Percentiles rank a stretch among this genome's conserved stretches.
phyloP scores from a whole-genome alignment of 2,888 invertebrate species.

The Rhagium mordax region DNA sequence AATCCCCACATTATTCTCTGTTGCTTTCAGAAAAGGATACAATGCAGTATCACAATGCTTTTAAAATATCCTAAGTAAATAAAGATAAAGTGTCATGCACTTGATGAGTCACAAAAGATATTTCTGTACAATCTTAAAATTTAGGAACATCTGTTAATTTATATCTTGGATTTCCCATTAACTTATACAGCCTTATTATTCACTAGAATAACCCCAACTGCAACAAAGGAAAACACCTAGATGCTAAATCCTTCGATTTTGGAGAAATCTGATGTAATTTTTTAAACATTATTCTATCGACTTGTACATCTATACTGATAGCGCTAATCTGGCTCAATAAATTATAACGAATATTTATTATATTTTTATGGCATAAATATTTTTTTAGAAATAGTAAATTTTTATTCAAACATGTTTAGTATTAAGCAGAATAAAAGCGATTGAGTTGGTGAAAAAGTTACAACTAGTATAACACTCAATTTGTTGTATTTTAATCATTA shows the following conservation, averaged over 20 bases:
- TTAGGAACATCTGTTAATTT: constrained; percentile 16
- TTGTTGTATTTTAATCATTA: no score
- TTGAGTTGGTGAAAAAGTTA: no score
- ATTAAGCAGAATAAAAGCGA: no score
- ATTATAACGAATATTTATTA: no score
- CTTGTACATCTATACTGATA: no score
- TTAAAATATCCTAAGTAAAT: constrained; percentile 9
- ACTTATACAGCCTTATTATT: background rate
- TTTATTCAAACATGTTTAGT: no score
- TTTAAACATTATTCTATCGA: no score
- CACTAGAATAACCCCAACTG: background rate
- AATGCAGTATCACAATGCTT: background rate
- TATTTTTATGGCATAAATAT: no score
- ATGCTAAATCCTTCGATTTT: background rate
- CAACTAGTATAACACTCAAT: no score
- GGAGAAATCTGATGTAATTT: background rate
- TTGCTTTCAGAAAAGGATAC: background rate
- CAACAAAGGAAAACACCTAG: background rate
- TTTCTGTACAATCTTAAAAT: constrained; percentile 20
- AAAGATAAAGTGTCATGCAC: constrained; percentile 25
- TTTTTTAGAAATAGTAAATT: no score
- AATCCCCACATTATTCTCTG: background rate
- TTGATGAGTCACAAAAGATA: constrained; percentile 17
- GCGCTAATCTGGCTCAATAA: no score
- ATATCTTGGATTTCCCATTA: constrained; percentile 17